Evolutionary conservation across 2,113 vertebrate genomes (phyloP).

Genomic region (Salminus brasiliensis): DNA sequence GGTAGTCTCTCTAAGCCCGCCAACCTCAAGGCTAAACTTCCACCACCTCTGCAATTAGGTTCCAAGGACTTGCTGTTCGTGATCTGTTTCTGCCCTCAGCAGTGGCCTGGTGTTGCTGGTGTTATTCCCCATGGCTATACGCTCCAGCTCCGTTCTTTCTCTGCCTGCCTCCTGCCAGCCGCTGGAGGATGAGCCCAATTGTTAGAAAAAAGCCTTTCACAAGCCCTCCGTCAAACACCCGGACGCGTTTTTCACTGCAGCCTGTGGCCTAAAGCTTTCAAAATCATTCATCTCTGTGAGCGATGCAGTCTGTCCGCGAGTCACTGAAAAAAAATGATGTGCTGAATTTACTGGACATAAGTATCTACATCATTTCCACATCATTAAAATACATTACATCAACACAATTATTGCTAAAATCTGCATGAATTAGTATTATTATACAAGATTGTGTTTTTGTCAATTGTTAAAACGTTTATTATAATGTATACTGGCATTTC

Average conservation of each 20-base stretch:
- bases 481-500: no score
- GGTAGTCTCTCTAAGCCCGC: background rate
- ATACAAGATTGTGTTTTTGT: no score
- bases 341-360: background rate
- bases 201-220: slow-evolving; percentile 11
- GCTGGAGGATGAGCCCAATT: background rate
- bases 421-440: no score
- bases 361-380: background rate
- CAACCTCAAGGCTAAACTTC: slow-evolving; percentile 35
- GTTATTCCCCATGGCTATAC: slow-evolving; percentile 27
- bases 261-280: background rate
- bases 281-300: background rate
- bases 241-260: background rate
- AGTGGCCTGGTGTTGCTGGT: slow-evolving; percentile 19
- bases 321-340: background rate
- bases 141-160: slow-evolving; percentile 6
- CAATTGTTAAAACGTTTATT: no score
- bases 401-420: no score
- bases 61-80: slow-evolving; percentile 38
- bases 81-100: slow-evolving; percentile 12
- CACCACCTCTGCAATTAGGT: slow-evolving; percentile 37
- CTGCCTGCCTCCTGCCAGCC: slow-evolving; percentile 23
- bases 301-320: no score
- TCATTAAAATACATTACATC: background rate
- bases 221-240: background rate